These are phyloP conservation scores for Ornithorhynchus anatinus DNA, from an alignment of 2,113 vertebrate species.

Conservation along the genomic window DNA sequence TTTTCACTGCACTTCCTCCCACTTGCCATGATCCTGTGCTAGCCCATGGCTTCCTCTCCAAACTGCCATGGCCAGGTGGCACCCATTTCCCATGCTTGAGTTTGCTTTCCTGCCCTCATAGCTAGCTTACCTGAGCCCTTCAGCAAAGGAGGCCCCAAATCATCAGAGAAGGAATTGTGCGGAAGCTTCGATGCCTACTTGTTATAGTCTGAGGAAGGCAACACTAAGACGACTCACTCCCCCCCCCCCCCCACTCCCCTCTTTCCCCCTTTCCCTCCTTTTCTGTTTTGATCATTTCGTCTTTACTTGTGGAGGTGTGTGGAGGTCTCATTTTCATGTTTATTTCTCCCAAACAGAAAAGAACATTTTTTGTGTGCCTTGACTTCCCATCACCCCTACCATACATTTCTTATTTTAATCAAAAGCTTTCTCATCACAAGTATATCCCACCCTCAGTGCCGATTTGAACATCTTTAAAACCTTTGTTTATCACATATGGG, in stretches of 20 bases:
- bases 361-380: constrained; percentile 16
- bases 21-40: no score
- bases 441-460: constrained; percentile 44
- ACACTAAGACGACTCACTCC: constrained; percentile 5
- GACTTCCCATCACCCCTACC: constrained; percentile 35
- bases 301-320: neutral
- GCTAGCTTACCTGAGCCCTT: neutral
- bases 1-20: no score
- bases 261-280: neutral
- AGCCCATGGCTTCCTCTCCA: no score
- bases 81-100: no score
- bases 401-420: constrained; percentile 51
- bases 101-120: constrained; percentile 13
- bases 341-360: constrained; percentile 30
- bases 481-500: constrained; percentile 56
- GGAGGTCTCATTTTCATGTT: constrained; percentile 17
- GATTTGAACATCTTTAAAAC: constrained; percentile 51
- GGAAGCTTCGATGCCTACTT: neutral
- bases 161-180: neutral
- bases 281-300: constrained; percentile 20
- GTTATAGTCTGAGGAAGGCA: constrained; percentile 11
- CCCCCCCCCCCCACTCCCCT: neutral
- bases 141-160: neutral
- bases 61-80: no score
- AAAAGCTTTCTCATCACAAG: constrained; percentile 57